Percentiles rank a stretch among this genome's conserved stretches.
Conservation (phyloP, 2,888 invertebrate genomes). For the Flabesymbios commensalis region DNA sequence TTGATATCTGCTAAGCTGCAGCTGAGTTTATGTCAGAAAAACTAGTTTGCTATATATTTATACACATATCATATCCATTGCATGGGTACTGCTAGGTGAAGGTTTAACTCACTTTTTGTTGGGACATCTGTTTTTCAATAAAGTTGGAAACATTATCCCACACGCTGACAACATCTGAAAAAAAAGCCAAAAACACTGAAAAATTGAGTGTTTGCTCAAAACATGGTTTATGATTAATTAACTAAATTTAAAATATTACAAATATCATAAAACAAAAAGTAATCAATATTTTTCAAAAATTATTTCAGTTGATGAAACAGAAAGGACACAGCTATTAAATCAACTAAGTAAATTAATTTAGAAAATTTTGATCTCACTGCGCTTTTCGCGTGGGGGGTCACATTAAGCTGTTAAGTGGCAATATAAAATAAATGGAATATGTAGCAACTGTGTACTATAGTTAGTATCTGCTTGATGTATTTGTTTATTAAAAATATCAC, state of each 20-base stretch:
- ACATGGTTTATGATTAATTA: not conserved
- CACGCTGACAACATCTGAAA: conserved; percentile 57
- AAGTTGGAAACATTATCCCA: conserved; percentile 59
- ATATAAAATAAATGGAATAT: no score
- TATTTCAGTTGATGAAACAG: not conserved
- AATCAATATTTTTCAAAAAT: not conserved
- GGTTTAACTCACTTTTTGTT: conserved; percentile 51
- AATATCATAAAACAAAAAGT: no score
- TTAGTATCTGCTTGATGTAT: no score
- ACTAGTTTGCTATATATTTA: not conserved
- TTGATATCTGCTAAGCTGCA: not conserved
- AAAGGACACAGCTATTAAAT: not conserved
- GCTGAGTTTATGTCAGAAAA: not conserved
- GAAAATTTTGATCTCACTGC: not conserved
- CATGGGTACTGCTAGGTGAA: not conserved
- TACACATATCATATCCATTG: not conserved
- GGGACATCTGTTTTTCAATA: conserved; percentile 58
- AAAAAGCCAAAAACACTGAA: not conserved
- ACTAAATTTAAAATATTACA: not conserved
- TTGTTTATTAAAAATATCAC: no score
- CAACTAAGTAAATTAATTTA: not conserved
- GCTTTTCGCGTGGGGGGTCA: no score
- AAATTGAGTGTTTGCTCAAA: no score
- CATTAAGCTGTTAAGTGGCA: no score
- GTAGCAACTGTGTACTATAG: no score